Evolutionary conservation across 1,140 invertebrate genomes (phyloP).

Genomic region (Trichonephila clavipes): DNA sequence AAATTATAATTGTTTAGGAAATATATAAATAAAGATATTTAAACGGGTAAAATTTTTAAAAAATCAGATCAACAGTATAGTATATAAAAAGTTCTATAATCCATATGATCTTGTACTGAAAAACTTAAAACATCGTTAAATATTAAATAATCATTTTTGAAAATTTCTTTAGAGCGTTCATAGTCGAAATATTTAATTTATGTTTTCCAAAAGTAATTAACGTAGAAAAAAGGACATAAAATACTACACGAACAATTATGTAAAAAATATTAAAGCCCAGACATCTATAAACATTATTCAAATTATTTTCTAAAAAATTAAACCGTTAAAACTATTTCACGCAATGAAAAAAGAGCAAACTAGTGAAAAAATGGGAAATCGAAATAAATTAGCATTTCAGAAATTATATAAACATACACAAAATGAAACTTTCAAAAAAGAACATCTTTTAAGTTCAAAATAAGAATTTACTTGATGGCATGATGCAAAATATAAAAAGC

Average conservation of each 20-base stretch:
- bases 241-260: not conserved
- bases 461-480: not conserved
- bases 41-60: too few species aligned
- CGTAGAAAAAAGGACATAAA: not conserved
- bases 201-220: too few species aligned
- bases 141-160: too few species aligned
- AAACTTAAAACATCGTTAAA: too few species aligned
- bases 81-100: too few species aligned
- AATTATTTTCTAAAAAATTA: not conserved
- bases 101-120: too few species aligned
- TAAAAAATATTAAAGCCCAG: not conserved
- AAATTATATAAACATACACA: not conserved
- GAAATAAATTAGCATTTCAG: constrained; percentile 1
- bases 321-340: not conserved
- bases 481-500: not conserved
- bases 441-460: not conserved
- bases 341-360: not conserved
- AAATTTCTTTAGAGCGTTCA: not conserved
- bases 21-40: too few species aligned
- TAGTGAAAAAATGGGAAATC: not conserved
- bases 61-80: too few species aligned
- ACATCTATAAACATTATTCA: too few species aligned
- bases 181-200: not conserved
- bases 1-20: too few species aligned
- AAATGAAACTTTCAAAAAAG: not conserved